These are phyloP conservation scores for Heliconius hermathena DNA, from an alignment of 1,140 invertebrate species.

Conservation along the genomic window DNA sequence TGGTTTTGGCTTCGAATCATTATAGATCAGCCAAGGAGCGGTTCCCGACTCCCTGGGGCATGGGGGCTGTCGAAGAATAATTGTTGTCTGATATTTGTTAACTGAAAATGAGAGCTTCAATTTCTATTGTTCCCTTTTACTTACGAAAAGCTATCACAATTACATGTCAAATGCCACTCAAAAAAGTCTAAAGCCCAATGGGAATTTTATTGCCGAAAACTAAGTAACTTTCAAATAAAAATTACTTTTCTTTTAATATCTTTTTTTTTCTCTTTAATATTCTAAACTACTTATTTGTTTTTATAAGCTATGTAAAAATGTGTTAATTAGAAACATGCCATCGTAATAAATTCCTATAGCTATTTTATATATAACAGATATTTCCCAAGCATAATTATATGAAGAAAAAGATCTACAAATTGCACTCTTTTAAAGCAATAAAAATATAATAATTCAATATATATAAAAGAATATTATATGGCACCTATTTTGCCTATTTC, in stretches of 20 bases:
- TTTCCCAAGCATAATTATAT: no score
- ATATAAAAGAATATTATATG: no score
- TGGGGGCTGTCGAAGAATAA: slow-evolving; percentile 36
- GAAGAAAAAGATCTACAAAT: no score
- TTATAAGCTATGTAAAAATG: no score
- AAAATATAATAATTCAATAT: no score
- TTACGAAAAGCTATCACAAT: neutral
- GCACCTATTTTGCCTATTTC: no score
- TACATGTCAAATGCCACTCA: no score
- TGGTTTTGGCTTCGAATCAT: slow-evolving; percentile 52
- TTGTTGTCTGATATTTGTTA: slow-evolving; percentile 19
- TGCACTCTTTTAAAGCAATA: no score
- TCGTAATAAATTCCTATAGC: no score
- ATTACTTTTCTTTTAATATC: neutral
- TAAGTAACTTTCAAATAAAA: neutral
- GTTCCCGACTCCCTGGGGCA: slow-evolving; percentile 29
- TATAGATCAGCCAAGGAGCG: slow-evolving; percentile 41
- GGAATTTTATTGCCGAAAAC: neutral
- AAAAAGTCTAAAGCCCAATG: neutral
- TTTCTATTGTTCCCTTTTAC: neutral
- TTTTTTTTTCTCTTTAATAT: neutral
- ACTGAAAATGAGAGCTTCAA: neutral
- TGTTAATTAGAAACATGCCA: no score
- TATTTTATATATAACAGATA: no score
- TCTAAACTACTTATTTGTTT: no score